phyloP scores from a whole-genome alignment of 2,113 vertebrate genomes.

The Phalacrocorax carbo region DNA sequence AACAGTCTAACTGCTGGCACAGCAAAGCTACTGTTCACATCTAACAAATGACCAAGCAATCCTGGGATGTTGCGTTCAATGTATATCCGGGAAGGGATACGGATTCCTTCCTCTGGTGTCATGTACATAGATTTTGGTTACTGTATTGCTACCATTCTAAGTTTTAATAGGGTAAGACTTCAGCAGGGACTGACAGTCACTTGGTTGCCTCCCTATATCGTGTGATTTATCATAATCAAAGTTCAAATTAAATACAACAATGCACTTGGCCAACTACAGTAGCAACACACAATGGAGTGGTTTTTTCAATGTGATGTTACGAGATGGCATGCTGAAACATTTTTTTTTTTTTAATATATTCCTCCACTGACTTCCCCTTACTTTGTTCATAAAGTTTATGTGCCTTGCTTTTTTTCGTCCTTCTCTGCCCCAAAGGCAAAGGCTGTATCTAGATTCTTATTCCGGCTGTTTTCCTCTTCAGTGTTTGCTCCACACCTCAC shows the following conservation, averaged over 20 bases:
- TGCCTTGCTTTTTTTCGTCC: not conserved
- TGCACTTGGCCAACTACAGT: not conserved
- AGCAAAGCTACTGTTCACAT: not conserved
- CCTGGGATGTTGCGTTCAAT: not conserved
- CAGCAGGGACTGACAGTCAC: not conserved
- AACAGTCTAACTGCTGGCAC: conserved; percentile 44
- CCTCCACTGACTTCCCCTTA: not conserved
- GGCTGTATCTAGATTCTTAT: not conserved
- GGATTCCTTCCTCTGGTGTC: not conserved
- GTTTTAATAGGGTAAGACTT: not conserved
- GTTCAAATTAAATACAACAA: not conserved
- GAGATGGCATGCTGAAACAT: not conserved
- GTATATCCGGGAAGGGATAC: not conserved
- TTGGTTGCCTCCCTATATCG: not conserved
- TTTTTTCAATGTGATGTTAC: not conserved
- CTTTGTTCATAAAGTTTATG: not conserved
- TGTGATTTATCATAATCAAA: not conserved
- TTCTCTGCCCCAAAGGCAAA: not conserved
- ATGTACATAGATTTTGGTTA: not conserved
- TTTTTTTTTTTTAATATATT: not conserved
- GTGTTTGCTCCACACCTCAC: not conserved
- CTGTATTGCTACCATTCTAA: not conserved
- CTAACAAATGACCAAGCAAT: conserved; percentile 36
- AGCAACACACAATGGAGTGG: not conserved
- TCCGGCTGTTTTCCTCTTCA: not conserved